Percentiles rank a stretch among this genome's conserved stretches.
These are phyloP conservation scores for Oryzias dopingdopingensis DNA, from an alignment of 2,797 vertebrate species.

Conservation along the genomic window DNA sequence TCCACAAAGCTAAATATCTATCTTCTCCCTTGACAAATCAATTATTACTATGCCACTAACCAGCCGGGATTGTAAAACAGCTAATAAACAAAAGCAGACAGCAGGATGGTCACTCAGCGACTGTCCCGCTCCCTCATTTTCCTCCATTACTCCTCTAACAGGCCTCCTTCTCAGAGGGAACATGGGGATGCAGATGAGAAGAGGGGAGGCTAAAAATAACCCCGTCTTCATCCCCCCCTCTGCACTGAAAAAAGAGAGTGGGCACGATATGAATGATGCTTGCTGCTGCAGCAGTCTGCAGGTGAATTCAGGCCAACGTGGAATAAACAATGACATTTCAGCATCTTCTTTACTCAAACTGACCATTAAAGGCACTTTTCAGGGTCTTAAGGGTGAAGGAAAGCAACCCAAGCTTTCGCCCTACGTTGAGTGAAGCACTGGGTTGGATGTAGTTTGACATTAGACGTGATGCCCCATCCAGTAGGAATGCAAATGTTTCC, in stretches of 20 bases:
- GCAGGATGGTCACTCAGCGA: slow-evolving; percentile 21
- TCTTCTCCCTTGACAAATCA: background rate
- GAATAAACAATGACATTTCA: slow-evolving; percentile 14
- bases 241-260: slow-evolving; percentile 47
- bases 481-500: too few species aligned
- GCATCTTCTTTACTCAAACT: background rate
- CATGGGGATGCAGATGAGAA: slow-evolving; percentile 64
- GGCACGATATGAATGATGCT: slow-evolving; percentile 39
- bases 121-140: slow-evolving; percentile 37
- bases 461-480: too few species aligned
- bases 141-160: slow-evolving; percentile 54
- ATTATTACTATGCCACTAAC: background rate
- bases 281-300: slow-evolving; percentile 21
- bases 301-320: slow-evolving; percentile 36
- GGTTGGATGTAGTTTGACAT: too few species aligned
- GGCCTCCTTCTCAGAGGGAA: slow-evolving; percentile 64
- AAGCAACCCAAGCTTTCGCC: too few species aligned
- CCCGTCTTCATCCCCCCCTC: slow-evolving; percentile 23
- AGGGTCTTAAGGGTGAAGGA: too few species aligned
- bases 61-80: slow-evolving; percentile 10
- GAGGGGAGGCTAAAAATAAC: slow-evolving; percentile 74
- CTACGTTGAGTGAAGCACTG: too few species aligned
- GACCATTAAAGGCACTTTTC: background rate
- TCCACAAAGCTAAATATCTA: background rate
- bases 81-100: slow-evolving; percentile 1